phyloP scores from a whole-genome alignment of 2,797 vertebrate species.

The Yasuhikotakia modesta region DNA sequence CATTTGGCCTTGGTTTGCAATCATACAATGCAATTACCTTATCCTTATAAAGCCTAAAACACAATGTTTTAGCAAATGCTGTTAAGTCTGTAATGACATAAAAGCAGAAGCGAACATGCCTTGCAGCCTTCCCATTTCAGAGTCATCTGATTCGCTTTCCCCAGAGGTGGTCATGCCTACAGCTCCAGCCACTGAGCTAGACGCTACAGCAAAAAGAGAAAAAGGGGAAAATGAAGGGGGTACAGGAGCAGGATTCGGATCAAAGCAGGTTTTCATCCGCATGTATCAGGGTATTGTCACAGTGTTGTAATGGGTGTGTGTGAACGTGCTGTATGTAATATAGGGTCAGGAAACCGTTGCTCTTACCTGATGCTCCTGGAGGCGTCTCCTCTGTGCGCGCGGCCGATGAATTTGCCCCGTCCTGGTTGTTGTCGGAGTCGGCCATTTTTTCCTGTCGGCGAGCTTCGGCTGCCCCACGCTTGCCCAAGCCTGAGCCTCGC shows the following conservation, averaged over 20 bases:
- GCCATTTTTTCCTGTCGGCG: slow-evolving; percentile 99
- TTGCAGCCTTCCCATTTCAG: slow-evolving; percentile 99
- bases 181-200: slow-evolving; percentile 97
- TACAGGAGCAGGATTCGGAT: background rate
- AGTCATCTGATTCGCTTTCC: slow-evolving; percentile 99
- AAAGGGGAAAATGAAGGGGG: slow-evolving; percentile 6
- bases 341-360: background rate
- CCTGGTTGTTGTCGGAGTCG: slow-evolving; percentile 97
- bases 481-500: slow-evolving; percentile 99
- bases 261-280: background rate
- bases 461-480: slow-evolving; percentile 98
- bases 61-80: background rate
- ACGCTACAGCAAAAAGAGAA: slow-evolving; percentile 77
- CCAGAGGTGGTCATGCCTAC: slow-evolving; percentile 99
- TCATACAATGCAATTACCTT: background rate
- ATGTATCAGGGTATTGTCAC: background rate
- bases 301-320: background rate
- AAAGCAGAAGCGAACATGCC: slow-evolving; percentile 73
- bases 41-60: background rate
- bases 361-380: slow-evolving; percentile 94
- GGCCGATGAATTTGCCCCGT: slow-evolving; percentile 93
- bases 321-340: background rate
- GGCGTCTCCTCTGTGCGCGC: slow-evolving; percentile 93
- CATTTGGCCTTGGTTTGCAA: background rate
- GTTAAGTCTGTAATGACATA: background rate